A percentile compares a stretch with the other conserved stretches of the same genome.
Conservation (phyloP, 2,888 invertebrate species). For the Lycia hirtaria region DNA sequence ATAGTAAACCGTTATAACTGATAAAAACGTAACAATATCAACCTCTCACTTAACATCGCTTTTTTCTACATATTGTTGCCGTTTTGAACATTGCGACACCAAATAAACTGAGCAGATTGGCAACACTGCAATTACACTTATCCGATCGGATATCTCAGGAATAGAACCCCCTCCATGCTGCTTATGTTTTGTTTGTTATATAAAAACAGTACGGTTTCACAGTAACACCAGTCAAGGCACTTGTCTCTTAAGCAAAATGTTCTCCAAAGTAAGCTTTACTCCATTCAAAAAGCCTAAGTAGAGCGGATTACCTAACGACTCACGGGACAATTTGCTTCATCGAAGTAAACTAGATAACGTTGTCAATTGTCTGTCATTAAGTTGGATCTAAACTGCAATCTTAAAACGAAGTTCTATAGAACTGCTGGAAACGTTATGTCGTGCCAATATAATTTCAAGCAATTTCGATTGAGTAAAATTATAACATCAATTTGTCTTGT, state of each 20-base stretch:
- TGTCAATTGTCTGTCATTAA: slow-evolving; percentile 42
- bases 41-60: slow-evolving; percentile 69
- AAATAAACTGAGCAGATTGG: slow-evolving; percentile 79
- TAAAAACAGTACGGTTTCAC: slow-evolving; percentile 79
- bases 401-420: slow-evolving; percentile 24
- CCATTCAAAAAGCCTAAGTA: slow-evolving; percentile 48
- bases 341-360: slow-evolving; percentile 47
- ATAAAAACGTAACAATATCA: slow-evolving; percentile 55
- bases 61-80: slow-evolving; percentile 71
- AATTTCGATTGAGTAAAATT: too few relatives aligned
- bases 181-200: slow-evolving; percentile 82
- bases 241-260: slow-evolving; percentile 81
- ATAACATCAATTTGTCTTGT: slow-evolving; percentile 31
- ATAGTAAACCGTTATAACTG: slow-evolving; percentile 17
- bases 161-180: slow-evolving; percentile 73
- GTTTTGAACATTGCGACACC: slow-evolving; percentile 74
- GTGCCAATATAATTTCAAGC: background rate
- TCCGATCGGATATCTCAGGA: slow-evolving; percentile 81
- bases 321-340: slow-evolving; percentile 50
- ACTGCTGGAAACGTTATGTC: slow-evolving; percentile 1
- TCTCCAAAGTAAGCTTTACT: slow-evolving; percentile 77
- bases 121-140: slow-evolving; percentile 79
- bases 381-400: slow-evolving; percentile 31
- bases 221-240: slow-evolving; percentile 76
- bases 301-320: slow-evolving; percentile 53